Evolutionary conservation across 1,140 invertebrate genomes (phyloP).

Genomic region (Euwallacea fornicatus): DNA sequence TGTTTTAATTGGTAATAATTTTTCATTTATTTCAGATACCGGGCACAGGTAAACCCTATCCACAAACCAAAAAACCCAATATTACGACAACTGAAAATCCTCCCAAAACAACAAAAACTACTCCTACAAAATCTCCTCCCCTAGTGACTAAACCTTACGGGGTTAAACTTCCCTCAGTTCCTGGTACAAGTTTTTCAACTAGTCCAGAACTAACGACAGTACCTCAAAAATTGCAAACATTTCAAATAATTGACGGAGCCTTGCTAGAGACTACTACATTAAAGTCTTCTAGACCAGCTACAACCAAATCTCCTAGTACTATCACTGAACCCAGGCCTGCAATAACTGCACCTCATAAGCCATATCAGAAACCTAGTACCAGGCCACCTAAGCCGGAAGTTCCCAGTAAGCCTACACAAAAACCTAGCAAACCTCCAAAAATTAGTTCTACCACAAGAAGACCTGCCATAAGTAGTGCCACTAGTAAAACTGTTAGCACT

Average conservation of each 20-base stretch:
- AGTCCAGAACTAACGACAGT: conserved; percentile 27
- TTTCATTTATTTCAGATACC: not conserved
- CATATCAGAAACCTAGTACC: conserved; percentile 13
- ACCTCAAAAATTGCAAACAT: conserved; percentile 56
- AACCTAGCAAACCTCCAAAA: too few relatives aligned
- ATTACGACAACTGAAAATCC: not conserved
- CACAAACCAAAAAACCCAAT: not conserved
- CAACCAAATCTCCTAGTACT: conserved; percentile 51
- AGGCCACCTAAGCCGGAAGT: not conserved
- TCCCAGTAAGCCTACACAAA: conserved; percentile 10
- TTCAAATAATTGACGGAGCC: conserved; percentile 53
- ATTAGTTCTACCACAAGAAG: conserved; percentile 43
- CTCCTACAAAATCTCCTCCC: not conserved
- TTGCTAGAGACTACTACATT: conserved; percentile 40
- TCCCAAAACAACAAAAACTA: not conserved
- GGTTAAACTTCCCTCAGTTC: not conserved
- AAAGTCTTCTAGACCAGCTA: conserved; percentile 43
- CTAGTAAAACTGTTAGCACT: conserved; percentile 51
- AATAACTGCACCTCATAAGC: conserved; percentile 46
- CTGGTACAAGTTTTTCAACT: conserved; percentile 18
- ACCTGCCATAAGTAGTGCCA: conserved; percentile 47
- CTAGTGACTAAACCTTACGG: not conserved
- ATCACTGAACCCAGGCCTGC: conserved; percentile 47
- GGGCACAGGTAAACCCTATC: too few relatives aligned
- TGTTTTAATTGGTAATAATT: too few relatives aligned